A percentile compares a stretch with the other conserved stretches of the same genome.
Conservation (phyloP, 1,140 invertebrate species). For the Atta colombica region DNA sequence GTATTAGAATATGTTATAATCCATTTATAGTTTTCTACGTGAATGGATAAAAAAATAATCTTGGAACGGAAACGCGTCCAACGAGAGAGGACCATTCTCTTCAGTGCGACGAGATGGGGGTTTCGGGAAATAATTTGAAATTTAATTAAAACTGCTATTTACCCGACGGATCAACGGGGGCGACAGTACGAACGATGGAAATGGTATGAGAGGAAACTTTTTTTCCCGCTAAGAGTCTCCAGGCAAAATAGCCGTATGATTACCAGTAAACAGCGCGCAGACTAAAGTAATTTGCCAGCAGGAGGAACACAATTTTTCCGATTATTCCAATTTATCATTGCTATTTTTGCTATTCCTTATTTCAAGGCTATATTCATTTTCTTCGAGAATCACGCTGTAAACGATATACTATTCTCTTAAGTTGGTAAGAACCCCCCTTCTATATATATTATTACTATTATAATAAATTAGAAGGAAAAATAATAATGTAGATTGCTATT, state of each 20-base stretch:
- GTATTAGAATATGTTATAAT: not conserved
- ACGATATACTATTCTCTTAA: not conserved
- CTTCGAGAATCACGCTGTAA: not conserved
- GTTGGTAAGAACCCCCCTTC: not conserved
- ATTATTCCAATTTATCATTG: slow-evolving; percentile 41
- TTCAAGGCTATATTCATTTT: not conserved
- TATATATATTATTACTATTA: too few species aligned
- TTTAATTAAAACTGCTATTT: slow-evolving; percentile 81
- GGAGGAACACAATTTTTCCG: not conserved
- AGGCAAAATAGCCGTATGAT: slow-evolving; percentile 76
- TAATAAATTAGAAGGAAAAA: too few species aligned
- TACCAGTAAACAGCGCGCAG: slow-evolving; percentile 74
- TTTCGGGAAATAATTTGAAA: slow-evolving; percentile 73
- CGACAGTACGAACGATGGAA: slow-evolving; percentile 35
- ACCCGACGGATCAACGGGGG: slow-evolving; percentile 62
- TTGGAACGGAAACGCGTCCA: not conserved
- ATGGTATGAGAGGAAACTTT: slow-evolving; percentile 32
- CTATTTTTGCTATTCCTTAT: not conserved
- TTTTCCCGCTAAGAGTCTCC: slow-evolving; percentile 33
- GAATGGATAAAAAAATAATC: slow-evolving; percentile 24
- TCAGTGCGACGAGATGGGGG: slow-evolving; percentile 37
- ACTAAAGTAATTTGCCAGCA: slow-evolving; percentile 68
- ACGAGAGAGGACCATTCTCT: slow-evolving; percentile 4
- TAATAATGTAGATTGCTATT: too few species aligned
- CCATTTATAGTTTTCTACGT: not conserved